phyloP scores from a whole-genome alignment of 2,113 vertebrate species.

The Dasyprocta punctata region DNA sequence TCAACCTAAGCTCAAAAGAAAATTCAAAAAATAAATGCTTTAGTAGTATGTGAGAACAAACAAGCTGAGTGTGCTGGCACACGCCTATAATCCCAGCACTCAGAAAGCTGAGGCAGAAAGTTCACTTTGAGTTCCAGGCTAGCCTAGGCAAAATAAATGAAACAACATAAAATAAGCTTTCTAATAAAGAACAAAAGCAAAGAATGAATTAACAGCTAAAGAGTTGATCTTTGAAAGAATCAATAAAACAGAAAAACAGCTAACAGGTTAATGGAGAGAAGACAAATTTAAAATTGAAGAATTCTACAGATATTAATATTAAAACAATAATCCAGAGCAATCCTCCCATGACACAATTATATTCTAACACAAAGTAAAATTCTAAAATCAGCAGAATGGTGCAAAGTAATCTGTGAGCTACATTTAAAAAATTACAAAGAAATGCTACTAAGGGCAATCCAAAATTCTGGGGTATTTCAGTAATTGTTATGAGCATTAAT shows the following conservation, averaged over 20 bases:
- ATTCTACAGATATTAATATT: background rate
- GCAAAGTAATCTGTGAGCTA: background rate
- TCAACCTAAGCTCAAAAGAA: constrained; percentile 2
- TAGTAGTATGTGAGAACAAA: background rate
- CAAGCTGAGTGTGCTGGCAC: background rate
- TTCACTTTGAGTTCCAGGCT: background rate
- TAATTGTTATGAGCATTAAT: background rate
- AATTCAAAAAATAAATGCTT: constrained; percentile 3
- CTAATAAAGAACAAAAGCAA: background rate
- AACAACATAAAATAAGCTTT: background rate
- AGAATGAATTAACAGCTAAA: background rate
- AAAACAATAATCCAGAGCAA: background rate
- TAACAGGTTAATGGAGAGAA: constrained; percentile 34
- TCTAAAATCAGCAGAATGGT: background rate
- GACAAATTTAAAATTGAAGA: background rate
- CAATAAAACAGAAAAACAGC: background rate
- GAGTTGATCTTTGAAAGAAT: background rate
- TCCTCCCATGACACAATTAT: background rate
- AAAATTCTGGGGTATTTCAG: background rate
- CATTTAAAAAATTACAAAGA: constrained; percentile 1
- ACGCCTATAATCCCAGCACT: background rate
- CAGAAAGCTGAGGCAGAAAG: background rate
- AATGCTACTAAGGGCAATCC: background rate
- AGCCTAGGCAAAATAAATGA: background rate
- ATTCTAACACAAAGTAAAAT: background rate